Evolutionary conservation across 2,113 vertebrate species (phyloP), one percentile per base, ranked within the genome.

Genomic region (Pheucticus melanocephalus): DNA sequence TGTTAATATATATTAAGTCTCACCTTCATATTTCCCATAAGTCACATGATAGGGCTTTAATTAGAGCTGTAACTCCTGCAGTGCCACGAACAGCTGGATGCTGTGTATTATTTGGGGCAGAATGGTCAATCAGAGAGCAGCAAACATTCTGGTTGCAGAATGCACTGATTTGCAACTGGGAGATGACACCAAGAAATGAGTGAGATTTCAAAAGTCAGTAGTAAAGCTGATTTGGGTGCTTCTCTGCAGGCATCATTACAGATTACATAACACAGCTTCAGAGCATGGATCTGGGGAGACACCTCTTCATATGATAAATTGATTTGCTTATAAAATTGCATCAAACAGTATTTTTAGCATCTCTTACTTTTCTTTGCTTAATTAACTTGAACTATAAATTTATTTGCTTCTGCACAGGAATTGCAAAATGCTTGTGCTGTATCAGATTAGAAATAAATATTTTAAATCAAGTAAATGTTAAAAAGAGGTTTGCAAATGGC

Each of bases 261-360:
- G 77, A 53, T 15, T 56, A 3, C 12, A 11, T 54, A 77, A 27
- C 31, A 73, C 22, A 63, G 30, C 79, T 90, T 76, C 80, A 83
- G 30, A 91, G 16, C 17, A 37, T 10, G 24, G 51, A 69, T 86
- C 12, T 75, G 21, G 25, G 51, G 69, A 95, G 21, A 70, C 44
- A 73, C 13, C 70, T 88, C 66, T 82, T 92, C 59, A 35, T 12
- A 59, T 2, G 33, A 45, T 78, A 96, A 80, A 90, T 30, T 79
- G 42, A 88, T 89, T 94, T 95, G 42, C 33, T 96, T 94, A 94
- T 82, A 78, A 87, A 94, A 94, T 80, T 93, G 51, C 69, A 81
- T 50, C 78, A 66, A 87, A 87, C 47, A 9, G 44, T 91, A 39
- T 51, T 66, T 92, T 96, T 88, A 70, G 30, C 9, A 31, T 65